Evolutionary conservation across 2,888 invertebrate genomes (phyloP).

Genomic region (Aricia artaxerxes): DNA sequence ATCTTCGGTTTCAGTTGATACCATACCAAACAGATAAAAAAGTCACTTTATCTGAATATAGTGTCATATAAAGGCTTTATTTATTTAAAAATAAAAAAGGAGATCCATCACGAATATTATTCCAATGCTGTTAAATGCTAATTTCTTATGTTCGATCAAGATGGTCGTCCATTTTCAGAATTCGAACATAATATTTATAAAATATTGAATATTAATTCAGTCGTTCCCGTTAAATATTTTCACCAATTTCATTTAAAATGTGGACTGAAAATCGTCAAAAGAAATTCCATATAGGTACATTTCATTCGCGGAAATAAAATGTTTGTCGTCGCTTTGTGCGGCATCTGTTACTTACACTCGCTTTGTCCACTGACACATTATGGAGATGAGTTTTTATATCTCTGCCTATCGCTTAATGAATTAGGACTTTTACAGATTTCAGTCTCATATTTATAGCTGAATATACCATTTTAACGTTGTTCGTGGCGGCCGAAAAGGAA

Average conservation of each 20-base stretch:
- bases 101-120: no score
- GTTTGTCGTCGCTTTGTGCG: slow-evolving; percentile 35
- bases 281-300: slow-evolving; percentile 36
- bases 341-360: slow-evolving; percentile 32
- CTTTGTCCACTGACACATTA: slow-evolving; percentile 29
- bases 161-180: no score
- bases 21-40: no score
- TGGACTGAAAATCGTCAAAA: not conserved
- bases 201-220: not conserved
- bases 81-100: no score
- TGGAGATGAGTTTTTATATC: slow-evolving; percentile 24
- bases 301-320: slow-evolving; percentile 36
- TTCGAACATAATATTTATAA: not conserved
- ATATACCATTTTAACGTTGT: no score
- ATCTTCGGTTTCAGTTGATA: no score
- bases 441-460: not conserved
- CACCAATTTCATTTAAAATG: not conserved
- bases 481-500: no score
- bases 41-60: no score
- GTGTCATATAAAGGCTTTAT: no score
- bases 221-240: not conserved
- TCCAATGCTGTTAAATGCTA: no score
- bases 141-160: not conserved
- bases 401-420: not conserved
- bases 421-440: not conserved